Evolutionary conservation across 2,888 invertebrate species (phyloP).

Genomic region (Lasiommata megera): DNA sequence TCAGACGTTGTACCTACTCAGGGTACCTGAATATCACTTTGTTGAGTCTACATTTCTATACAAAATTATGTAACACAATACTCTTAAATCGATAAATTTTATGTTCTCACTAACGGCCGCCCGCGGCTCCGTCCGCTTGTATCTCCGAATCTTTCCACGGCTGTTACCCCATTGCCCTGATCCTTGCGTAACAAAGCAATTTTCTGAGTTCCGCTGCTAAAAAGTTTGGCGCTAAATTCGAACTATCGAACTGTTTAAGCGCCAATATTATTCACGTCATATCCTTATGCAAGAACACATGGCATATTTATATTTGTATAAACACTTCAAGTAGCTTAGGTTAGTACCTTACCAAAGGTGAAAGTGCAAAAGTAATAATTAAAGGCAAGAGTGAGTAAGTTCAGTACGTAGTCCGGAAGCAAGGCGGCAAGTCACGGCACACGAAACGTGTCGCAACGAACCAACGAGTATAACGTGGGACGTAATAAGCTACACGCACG

Average conservation of each 20-base stretch:
- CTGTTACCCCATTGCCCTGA: slow-evolving; percentile 10
- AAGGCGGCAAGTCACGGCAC: slow-evolving; percentile 17
- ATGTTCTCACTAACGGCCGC: slow-evolving; percentile 37
- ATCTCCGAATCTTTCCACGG: slow-evolving; percentile 26
- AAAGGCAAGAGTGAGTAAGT: slow-evolving; percentile 6
- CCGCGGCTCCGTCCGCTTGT: slow-evolving; percentile 36
- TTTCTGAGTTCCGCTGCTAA: slow-evolving; percentile 7
- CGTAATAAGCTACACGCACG: slow-evolving; percentile 14
- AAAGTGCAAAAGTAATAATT: slow-evolving; percentile 35
- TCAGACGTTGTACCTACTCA: too few species aligned
- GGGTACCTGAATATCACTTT: slow-evolving; percentile 50
- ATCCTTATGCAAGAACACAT: too few species aligned
- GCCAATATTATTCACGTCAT: too few species aligned
- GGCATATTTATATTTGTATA: too few species aligned
- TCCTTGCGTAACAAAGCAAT: slow-evolving; percentile 19
- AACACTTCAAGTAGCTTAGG: too few species aligned
- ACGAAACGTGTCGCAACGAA: slow-evolving; percentile 30
- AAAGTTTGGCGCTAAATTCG: not conserved
- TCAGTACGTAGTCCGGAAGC: slow-evolving; percentile 35
- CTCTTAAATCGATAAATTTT: slow-evolving; percentile 37
- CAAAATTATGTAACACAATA: slow-evolving; percentile 34
- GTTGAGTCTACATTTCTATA: slow-evolving; percentile 56
- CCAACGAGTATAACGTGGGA: slow-evolving; percentile 13
- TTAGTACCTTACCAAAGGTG: too few species aligned
- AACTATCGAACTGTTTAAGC: too few species aligned